Evolutionary conservation across 2,113 vertebrate species (phyloP).

Genomic region (Amphiprion ocellaris): DNA sequence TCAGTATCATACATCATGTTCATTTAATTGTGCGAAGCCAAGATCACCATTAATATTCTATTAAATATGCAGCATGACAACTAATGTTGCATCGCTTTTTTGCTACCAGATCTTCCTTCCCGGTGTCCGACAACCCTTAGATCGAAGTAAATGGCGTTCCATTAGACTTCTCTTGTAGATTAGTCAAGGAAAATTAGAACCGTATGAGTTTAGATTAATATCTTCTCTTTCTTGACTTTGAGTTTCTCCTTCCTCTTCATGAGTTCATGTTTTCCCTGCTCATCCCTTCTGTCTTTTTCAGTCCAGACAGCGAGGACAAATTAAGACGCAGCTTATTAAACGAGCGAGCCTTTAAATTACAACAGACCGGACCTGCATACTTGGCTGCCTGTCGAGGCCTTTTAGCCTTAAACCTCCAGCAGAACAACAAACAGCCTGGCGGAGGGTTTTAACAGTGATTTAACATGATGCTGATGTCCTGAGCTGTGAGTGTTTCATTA

Average conservation of each 20-base stretch:
- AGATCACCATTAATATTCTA: too few relatives aligned
- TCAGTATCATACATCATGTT: too few relatives aligned
- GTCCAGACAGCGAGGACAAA: constrained; percentile 36
- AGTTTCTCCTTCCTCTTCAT: neutral
- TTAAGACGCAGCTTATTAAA: constrained; percentile 69
- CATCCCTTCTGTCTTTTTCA: constrained; percentile 3
- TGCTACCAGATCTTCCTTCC: neutral
- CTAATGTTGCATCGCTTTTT: too few relatives aligned
- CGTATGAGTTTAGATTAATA: neutral
- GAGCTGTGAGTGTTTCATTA: constrained; percentile 42
- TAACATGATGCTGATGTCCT: constrained; percentile 18
- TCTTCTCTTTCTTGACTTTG: neutral
- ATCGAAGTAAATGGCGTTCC: too few relatives aligned
- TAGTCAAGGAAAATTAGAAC: too few relatives aligned
- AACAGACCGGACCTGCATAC: constrained; percentile 74
- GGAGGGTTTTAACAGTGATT: constrained; percentile 31
- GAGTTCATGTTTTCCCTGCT: neutral
- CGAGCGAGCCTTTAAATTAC: constrained; percentile 73
- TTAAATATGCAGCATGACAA: too few relatives aligned
- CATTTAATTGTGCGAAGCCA: too few relatives aligned
- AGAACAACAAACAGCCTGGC: constrained; percentile 49
- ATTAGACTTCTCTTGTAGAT: too few relatives aligned
- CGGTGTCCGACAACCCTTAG: too few relatives aligned
- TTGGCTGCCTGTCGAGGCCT: constrained; percentile 58
- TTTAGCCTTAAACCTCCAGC: constrained; percentile 57